Evolutionary conservation across 2,888 invertebrate species (phyloP).

Genomic region (Hypercompe scribonia): DNA sequence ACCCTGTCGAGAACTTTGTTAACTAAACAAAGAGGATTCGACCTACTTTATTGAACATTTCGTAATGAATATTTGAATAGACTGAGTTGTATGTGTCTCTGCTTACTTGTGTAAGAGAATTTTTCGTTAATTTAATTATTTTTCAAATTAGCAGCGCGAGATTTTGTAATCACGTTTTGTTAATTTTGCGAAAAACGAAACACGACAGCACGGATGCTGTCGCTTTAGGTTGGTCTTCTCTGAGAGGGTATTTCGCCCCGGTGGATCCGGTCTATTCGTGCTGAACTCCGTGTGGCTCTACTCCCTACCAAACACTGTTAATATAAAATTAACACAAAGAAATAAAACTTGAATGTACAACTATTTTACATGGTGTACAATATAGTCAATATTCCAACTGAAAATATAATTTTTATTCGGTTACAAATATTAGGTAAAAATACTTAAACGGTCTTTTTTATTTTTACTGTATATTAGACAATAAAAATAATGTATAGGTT

Average conservation of each 20-base stretch:
- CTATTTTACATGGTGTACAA: too few species aligned
- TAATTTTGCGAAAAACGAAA: background rate
- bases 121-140: background rate
- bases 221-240: too few species aligned
- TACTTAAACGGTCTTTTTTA: too few species aligned
- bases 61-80: slow-evolving; percentile 48
- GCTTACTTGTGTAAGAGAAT: background rate
- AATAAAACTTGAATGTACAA: background rate
- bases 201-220: too few species aligned
- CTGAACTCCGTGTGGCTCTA: too few species aligned
- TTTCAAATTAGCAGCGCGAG: background rate
- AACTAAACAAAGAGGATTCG: slow-evolving; percentile 46
- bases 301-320: too few species aligned
- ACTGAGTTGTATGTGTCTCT: slow-evolving; percentile 31
- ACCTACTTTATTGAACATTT: slow-evolving; percentile 47
- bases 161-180: background rate
- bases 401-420: too few species aligned
- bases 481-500: too few species aligned
- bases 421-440: too few species aligned
- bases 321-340: background rate
- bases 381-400: background rate
- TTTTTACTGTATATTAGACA: too few species aligned
- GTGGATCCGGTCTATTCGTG: too few species aligned
- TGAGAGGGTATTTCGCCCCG: too few species aligned
- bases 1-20: slow-evolving; percentile 34